Conservation (phyloP, 1,140 invertebrate species). For the Marisa cornuarietis region DNA sequence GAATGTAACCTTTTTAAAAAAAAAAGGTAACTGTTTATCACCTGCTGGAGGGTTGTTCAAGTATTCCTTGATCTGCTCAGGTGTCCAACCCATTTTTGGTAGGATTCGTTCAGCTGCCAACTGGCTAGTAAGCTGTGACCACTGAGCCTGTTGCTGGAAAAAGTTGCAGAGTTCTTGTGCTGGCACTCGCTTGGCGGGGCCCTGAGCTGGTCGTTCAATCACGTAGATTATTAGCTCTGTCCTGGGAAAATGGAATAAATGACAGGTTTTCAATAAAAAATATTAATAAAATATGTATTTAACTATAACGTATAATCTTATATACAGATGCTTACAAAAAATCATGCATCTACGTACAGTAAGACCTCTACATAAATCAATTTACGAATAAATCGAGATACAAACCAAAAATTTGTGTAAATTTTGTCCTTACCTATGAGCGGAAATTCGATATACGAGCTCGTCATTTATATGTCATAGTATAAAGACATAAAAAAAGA, state of each 20-base stretch:
- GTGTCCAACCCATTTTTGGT: constrained; percentile 57
- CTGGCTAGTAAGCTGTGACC: constrained; percentile 76
- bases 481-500: too few relatives aligned
- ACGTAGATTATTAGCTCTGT: constrained; percentile 83
- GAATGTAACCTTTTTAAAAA: background rate
- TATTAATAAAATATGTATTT: too few relatives aligned
- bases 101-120: constrained; percentile 62
- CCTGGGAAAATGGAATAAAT: constrained; percentile 42
- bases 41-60: constrained; percentile 86
- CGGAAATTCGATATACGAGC: too few relatives aligned
- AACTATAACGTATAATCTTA: too few relatives aligned
- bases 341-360: too few relatives aligned
- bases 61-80: constrained; percentile 84
- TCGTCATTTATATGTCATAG: too few relatives aligned
- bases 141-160: constrained; percentile 62
- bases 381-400: too few relatives aligned
- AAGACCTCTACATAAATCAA: too few relatives aligned
- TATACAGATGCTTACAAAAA: too few relatives aligned
- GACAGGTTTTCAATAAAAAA: too few relatives aligned
- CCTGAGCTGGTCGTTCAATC: constrained; percentile 75
- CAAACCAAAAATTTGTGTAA: too few relatives aligned
- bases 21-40: constrained; percentile 65
- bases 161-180: constrained; percentile 74
- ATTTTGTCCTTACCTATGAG: too few relatives aligned
- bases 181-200: constrained; percentile 75